Evolutionary conservation across 2,113 vertebrate genomes (phyloP).

Genomic region (Chauna torquata): DNA sequence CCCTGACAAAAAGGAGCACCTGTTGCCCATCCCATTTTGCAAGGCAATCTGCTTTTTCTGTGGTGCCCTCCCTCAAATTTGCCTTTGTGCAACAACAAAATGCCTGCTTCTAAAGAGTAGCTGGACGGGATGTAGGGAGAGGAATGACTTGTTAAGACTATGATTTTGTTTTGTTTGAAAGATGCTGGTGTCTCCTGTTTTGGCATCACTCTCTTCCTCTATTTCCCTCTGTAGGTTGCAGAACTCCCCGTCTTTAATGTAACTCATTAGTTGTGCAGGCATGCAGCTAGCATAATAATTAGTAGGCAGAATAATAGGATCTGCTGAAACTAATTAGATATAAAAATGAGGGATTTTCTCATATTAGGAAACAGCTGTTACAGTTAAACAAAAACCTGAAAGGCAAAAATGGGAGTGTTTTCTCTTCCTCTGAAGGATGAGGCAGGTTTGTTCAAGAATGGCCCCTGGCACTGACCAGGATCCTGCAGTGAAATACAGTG

Average conservation of each 20-base stretch:
- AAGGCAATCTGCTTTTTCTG: not conserved
- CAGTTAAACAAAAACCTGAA: not conserved
- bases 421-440: not conserved
- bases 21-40: not conserved
- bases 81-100: not conserved
- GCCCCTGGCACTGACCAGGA: not conserved
- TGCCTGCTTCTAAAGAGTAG: not conserved
- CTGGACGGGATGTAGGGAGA: not conserved
- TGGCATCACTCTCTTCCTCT: not conserved
- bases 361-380: conserved; percentile 47
- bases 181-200: not conserved
- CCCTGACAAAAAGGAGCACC: not conserved
- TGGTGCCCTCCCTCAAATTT: not conserved
- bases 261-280: conserved; percentile 64
- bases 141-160: not conserved
- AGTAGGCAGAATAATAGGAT: conserved; percentile 57
- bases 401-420: not conserved
- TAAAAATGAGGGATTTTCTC: conserved; percentile 47
- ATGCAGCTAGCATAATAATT: conserved; percentile 64
- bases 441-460: not conserved
- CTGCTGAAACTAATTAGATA: conserved; percentile 53
- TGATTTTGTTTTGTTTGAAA: conserved; percentile 1
- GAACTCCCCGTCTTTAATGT: conserved; percentile 32
- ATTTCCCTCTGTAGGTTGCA: conserved; percentile 57
- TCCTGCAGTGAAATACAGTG: not conserved